Percentiles rank a stretch among this genome's conserved stretches.
These are phyloP conservation scores for Peromyscus polionotus DNA, from an alignment of 2,113 vertebrate species.

Conservation along the genomic window DNA sequence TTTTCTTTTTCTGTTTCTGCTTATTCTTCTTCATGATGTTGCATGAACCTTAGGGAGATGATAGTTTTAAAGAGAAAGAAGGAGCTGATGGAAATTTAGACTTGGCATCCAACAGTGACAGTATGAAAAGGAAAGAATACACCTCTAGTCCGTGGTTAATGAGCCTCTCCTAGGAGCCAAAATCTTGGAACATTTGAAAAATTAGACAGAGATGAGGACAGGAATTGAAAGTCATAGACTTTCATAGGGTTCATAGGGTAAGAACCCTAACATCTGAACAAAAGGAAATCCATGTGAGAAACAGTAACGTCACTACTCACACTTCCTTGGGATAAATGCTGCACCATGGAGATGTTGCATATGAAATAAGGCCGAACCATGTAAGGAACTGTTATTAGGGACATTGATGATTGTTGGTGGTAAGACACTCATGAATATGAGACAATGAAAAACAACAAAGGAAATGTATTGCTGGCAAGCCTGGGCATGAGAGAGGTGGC, in stretches of 20 bases:
- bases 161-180: neutral
- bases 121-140: neutral
- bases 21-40: neutral
- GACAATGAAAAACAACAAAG: neutral
- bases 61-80: neutral
- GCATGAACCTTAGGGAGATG: too few species aligned
- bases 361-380: neutral
- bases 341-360: neutral
- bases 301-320: neutral
- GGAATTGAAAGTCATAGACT: neutral
- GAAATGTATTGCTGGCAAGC: neutral
- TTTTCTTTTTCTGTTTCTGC: neutral
- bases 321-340: neutral
- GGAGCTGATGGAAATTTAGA: too few species aligned
- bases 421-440: neutral
- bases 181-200: neutral
- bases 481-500: neutral
- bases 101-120: neutral
- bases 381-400: neutral
- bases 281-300: neutral
- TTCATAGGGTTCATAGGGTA: neutral
- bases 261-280: neutral
- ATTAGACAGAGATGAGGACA: neutral
- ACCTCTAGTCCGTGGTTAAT: neutral
- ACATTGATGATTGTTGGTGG: neutral